Conservation (phyloP, 2,888 invertebrate genomes). For the Hirtodrosophila alboralis region DNA sequence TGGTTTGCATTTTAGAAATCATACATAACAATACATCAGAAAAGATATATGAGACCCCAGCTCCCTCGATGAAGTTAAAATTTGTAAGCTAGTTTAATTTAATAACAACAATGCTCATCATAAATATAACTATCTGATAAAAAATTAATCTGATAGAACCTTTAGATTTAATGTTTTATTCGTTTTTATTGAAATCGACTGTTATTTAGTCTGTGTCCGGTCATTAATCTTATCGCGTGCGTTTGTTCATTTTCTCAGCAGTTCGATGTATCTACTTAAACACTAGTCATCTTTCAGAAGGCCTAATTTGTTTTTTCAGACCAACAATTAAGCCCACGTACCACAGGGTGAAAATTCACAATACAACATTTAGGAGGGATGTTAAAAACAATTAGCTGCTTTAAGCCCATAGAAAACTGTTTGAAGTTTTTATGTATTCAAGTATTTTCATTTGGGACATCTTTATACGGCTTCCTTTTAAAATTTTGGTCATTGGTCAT, state of each 20-base stretch:
- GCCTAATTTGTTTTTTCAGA: conserved; percentile 40
- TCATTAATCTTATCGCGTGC: conserved; percentile 55
- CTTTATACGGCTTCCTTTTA: conserved; percentile 13
- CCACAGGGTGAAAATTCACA: conserved; percentile 45
- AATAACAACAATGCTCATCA: too few species aligned
- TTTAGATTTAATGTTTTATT: conserved; percentile 14
- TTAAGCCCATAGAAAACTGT: conserved; percentile 7
- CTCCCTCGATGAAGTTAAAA: too few species aligned
- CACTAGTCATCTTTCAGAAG: conserved; percentile 35
- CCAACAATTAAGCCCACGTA: conserved; percentile 44
- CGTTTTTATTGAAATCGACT: conserved; percentile 46
- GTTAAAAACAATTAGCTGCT: conserved; percentile 21
- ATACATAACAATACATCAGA: too few species aligned
- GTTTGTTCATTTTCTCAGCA: conserved; percentile 43
- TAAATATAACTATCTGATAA: too few species aligned
- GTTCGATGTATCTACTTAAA: conserved; percentile 15
- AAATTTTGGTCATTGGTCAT: too few species aligned
- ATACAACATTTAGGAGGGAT: conserved; percentile 21
- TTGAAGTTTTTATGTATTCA: conserved; percentile 4
- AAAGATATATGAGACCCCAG: too few species aligned
- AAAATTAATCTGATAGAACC: not conserved
- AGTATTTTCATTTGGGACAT: not conserved
- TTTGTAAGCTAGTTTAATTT: too few species aligned
- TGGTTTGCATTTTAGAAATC: too few species aligned
- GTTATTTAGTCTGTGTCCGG: conserved; percentile 37